A percentile compares a stretch with the other conserved stretches of the same genome.
phyloP scores from a whole-genome alignment of 2,888 invertebrate species.

The Prenolepis imparis region DNA sequence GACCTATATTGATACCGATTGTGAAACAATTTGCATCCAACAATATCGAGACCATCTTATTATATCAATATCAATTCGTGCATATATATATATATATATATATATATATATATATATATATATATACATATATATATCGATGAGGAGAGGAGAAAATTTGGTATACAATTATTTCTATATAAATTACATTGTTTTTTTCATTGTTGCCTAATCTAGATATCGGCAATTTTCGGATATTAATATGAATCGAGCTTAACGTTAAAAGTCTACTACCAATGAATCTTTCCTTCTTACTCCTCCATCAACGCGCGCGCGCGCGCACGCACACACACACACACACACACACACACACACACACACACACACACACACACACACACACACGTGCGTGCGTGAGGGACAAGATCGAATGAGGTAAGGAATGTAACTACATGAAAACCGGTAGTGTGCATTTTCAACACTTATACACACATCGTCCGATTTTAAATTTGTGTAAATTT shows the following conservation, averaged over 20 bases:
- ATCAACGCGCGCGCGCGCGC: no score
- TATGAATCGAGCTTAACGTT: constrained; percentile 1
- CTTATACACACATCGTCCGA: background rate
- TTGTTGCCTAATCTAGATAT: background rate
- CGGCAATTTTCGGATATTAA: background rate
- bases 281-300: background rate
- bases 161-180: background rate
- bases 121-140: no score
- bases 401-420: background rate
- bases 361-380: background rate
- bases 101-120: no score
- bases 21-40: background rate
- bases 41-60: background rate
- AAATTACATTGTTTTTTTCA: background rate
- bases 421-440: constrained; percentile 44
- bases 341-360: background rate
- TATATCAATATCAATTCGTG: background rate
- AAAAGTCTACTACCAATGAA: background rate
- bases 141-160: background rate
- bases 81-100: no score
- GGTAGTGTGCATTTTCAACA: constrained; percentile 50
- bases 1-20: constrained; percentile 1
- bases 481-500: constrained; percentile 14
- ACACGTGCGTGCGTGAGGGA: background rate
- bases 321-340: background rate